These are phyloP conservation scores for Tenualosa thibaudeaui DNA, from an alignment of 2,797 vertebrate genomes.

Conservation along the genomic window DNA sequence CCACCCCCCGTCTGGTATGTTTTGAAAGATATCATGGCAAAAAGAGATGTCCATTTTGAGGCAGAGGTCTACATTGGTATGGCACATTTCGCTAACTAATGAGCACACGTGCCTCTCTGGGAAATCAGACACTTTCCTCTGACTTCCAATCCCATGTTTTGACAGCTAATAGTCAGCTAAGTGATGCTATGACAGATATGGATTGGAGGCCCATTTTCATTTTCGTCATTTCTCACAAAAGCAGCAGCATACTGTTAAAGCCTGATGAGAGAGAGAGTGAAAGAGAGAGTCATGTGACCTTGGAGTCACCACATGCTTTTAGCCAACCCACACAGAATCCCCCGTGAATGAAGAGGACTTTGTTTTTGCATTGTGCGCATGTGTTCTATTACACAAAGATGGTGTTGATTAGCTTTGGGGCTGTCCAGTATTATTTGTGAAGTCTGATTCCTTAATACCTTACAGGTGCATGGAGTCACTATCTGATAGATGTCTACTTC, in stretches of 20 bases:
- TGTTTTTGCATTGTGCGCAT: background rate
- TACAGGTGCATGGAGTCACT: conserved; percentile 4
- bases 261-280: background rate
- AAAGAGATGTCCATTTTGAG: conserved; percentile 26
- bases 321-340: background rate
- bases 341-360: background rate
- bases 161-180: conserved; percentile 36
- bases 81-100: conserved; percentile 9
- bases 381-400: background rate
- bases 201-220: conserved; percentile 33
- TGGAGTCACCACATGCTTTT: background rate
- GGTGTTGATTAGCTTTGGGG: background rate
- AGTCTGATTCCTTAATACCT: background rate
- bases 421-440: background rate
- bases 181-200: conserved; percentile 35
- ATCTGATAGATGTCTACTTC: conserved; percentile 10
- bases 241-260: background rate
- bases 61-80: conserved; percentile 30
- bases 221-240: conserved; percentile 20
- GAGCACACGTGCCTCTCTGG: background rate
- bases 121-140: conserved; percentile 13
- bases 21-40: background rate
- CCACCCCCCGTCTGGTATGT: background rate
- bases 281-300: background rate
- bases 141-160: conserved; percentile 1